Evolutionary conservation across 2,113 vertebrate genomes (phyloP), one percentile per base, ranked within the genome.

Genomic region (Silurus glanis): DNA sequence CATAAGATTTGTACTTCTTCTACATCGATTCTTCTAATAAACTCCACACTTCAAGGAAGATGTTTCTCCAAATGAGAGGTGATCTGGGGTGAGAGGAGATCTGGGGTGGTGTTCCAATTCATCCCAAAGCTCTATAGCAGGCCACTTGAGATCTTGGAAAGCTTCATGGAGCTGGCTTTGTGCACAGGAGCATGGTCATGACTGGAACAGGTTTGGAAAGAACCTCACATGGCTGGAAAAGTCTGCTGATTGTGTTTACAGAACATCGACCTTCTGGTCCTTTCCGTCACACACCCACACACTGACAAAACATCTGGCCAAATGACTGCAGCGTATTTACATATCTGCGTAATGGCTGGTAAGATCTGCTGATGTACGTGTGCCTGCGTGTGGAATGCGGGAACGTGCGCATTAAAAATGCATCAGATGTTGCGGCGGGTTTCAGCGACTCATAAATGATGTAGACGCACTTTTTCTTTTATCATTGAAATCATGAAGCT

Each of bases 401-500:
- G 89, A 91, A 93, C 7, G 28, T 59, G 28, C 47, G 49, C 49
- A 69, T 89, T 85, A 87, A 89, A 89, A 87, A 89, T 85, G 55
- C 49, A 86, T 86, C 28, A 17, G 59, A 51, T 80, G 64, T 13
- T 17, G 76, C 21, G 37, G 67, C 80, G 67, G 87, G 83, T 91
- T 90, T 90, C 85, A 90, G 93, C 67, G 85, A 74, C 90, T 89
- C 86, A 93, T 95, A 83, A 92, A 94, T 94, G 93, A 95, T 95
- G 92, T 92, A 94, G 37, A 37, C 92, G 74, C 80, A 78, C 7
- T 86, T 82, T 87, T 91, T 92, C 92, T 91, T 93, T 92, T 92
- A 94, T 94, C 92, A 94, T 94, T 95, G 93, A 92, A 93, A 94
- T 93, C 92, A 93, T 93, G 91, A 92, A 89, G 89, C 91, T 88